phyloP scores from a whole-genome alignment of 2,888 invertebrate species.

The Dexiosoma caninum region DNA sequence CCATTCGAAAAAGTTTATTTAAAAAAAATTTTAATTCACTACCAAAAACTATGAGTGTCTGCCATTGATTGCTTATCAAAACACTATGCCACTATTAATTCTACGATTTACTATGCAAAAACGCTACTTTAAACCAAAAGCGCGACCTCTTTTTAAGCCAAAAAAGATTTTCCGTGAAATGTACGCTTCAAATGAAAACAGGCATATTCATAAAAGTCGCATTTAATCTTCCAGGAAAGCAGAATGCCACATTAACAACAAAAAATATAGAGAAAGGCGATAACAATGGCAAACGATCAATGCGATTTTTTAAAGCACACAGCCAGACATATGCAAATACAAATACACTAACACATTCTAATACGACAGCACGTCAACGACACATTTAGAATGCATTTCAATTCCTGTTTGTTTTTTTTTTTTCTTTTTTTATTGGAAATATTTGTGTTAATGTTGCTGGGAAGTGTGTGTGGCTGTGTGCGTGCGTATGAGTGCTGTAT shows the following conservation, averaged over 20 bases:
- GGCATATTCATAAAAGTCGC: slow-evolving; percentile 17
- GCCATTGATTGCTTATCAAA: too few relatives aligned
- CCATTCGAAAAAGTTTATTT: too few relatives aligned
- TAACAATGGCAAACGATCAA: neutral
- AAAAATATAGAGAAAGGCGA: neutral
- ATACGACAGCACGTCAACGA: slow-evolving; percentile 14
- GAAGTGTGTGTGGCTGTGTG: neutral
- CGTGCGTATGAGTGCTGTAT: slow-evolving; percentile 2
- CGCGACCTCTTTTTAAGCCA: neutral
- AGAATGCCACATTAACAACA: neutral
- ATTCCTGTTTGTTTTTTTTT: too few relatives aligned
- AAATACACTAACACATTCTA: neutral
- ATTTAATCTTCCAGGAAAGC: slow-evolving; percentile 19
- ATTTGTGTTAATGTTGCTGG: slow-evolving; percentile 1
- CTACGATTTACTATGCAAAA: neutral
- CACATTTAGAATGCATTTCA: slow-evolving; percentile 51
- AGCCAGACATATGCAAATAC: neutral
- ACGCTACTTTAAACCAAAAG: neutral
- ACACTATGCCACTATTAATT: neutral
- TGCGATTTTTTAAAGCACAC: neutral
- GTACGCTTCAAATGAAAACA: slow-evolving; percentile 5
- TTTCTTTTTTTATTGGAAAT: slow-evolving; percentile 28
- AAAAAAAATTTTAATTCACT: too few relatives aligned
- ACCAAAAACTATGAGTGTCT: too few relatives aligned
- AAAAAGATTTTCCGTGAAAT: slow-evolving; percentile 30